A percentile compares a stretch with the other conserved stretches of the same genome.
These are phyloP conservation scores for Drosophila parabipectinata DNA, from an alignment of 1,140 invertebrate species.

Conservation along the genomic window DNA sequence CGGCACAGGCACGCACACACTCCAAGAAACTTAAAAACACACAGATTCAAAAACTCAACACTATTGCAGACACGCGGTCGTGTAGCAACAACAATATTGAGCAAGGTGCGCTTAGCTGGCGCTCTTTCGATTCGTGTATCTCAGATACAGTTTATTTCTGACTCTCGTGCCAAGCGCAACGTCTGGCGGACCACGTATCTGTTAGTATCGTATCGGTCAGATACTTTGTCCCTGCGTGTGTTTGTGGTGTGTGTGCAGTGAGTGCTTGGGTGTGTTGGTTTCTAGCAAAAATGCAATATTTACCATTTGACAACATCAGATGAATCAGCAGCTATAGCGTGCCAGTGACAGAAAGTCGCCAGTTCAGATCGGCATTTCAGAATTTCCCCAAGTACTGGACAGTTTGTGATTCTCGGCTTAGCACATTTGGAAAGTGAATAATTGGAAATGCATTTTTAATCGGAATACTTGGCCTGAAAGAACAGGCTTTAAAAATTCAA, in stretches of 20 bases:
- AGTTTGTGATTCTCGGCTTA: not conserved
- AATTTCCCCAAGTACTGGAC: conserved; percentile 16
- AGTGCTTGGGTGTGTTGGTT: conserved; percentile 46
- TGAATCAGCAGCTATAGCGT: conserved; percentile 18
- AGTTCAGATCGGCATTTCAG: conserved; percentile 1
- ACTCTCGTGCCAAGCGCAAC: conserved; percentile 79
- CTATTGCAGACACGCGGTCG: conserved; percentile 2
- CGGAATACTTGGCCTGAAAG: not conserved
- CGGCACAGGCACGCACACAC: conserved; percentile 27
- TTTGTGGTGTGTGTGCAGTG: conserved; percentile 30
- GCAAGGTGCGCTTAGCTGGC: conserved; percentile 76
- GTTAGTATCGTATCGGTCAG: conserved; percentile 27
- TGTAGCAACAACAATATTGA: conserved; percentile 70
- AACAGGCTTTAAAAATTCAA: conserved; percentile 19
- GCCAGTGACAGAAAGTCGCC: conserved; percentile 21
- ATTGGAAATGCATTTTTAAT: not conserved
- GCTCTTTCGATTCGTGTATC: conserved; percentile 58
- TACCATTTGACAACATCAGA: conserved; percentile 29
- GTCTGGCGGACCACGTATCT: conserved; percentile 61
- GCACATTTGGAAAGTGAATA: not conserved
- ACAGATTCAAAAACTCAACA: conserved; percentile 8
- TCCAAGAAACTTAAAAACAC: conserved; percentile 1
- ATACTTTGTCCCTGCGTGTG: conserved; percentile 35
- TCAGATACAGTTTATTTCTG: conserved; percentile 77
- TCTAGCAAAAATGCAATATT: conserved; percentile 60